Conservation (phyloP, 2,113 vertebrate genomes). For the Epinephelus cyanopodus region DNA sequence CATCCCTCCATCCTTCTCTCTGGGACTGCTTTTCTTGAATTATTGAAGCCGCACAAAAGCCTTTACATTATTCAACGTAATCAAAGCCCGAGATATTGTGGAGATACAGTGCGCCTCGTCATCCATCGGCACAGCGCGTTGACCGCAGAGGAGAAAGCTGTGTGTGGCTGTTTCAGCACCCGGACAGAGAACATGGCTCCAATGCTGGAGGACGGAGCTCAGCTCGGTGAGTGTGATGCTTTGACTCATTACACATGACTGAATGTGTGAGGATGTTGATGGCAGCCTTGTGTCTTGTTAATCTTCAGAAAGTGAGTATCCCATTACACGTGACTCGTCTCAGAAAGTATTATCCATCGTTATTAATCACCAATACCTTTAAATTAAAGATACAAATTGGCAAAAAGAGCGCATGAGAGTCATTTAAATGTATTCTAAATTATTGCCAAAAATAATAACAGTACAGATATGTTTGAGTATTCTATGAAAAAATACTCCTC, state of each 20-base stretch:
- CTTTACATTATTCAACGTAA: slow-evolving; percentile 37
- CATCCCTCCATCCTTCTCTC: slow-evolving; percentile 54
- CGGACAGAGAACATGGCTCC: slow-evolving; percentile 93
- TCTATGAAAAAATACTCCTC: not conserved
- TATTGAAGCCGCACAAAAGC: slow-evolving; percentile 29
- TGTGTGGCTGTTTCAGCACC: slow-evolving; percentile 83
- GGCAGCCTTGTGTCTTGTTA: not conserved
- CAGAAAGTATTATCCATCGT: not conserved
- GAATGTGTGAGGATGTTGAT: not conserved
- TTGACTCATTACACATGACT: not conserved
- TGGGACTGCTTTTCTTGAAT: slow-evolving; percentile 29
- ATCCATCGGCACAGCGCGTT: slow-evolving; percentile 4
- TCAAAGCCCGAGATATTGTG: slow-evolving; percentile 20
- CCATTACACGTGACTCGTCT: not conserved
- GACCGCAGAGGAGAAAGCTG: not conserved
- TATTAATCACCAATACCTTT: not conserved
- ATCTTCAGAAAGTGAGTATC: not conserved
- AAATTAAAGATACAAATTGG: not conserved
- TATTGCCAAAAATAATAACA: not conserved
- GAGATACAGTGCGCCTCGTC: not conserved
- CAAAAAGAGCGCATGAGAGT: not conserved
- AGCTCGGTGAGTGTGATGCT: slow-evolving; percentile 88
- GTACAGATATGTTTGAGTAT: not conserved
- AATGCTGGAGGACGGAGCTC: slow-evolving; percentile 83
- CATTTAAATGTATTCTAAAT: not conserved